Evolutionary conservation across 1,140 invertebrate genomes (phyloP), one percentile per base, ranked within the genome.

Genomic region (Euborellia annulipes): DNA sequence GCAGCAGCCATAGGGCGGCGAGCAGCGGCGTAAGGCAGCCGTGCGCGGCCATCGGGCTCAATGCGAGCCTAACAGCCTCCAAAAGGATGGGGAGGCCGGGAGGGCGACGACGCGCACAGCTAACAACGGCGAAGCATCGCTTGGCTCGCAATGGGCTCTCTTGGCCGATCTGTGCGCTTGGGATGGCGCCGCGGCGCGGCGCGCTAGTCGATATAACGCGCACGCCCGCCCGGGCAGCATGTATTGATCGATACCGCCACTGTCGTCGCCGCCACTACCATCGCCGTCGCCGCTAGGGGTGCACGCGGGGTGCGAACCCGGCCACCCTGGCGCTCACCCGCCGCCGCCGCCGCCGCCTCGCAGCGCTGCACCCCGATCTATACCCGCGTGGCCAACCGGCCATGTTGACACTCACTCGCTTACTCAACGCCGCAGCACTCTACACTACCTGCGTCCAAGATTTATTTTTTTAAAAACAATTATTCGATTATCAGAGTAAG

Each of bases 11-110:
- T 55, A 61, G 61, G 49, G 63, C 63, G 55, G 62, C 62, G 51
- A 69, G 63, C 54, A 68, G 58, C 48, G 61, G 58, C 50, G 65
- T 58, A 56, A 61, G 64, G 62, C 66, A 67, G 58, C 64, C 62
- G 44, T 50, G 60, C 55, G 55, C 58, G 54, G 40, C 41, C 46
- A 47, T 49, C 48, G 45, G 41, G 51, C 45, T 50, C 30, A 21
- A n/a, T n/a, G 37, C 43, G 43, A 6, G 6, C 21, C 40, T 4
- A 8, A 6, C 40, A n/a, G 14, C 3, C 3, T 20, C 17, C 22
- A 13, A 16, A 6, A 22, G 23, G 23, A 27, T 27, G 23, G 23
- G 23, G 23, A 27, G 23, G 23, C 23, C 23, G 23, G 23, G 23
- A 27, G 23, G 23, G 23, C 11, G 23, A 11, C 4, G 23, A 6